phyloP scores from a whole-genome alignment of 2,888 invertebrate species.

The Lutraria lutraria region DNA sequence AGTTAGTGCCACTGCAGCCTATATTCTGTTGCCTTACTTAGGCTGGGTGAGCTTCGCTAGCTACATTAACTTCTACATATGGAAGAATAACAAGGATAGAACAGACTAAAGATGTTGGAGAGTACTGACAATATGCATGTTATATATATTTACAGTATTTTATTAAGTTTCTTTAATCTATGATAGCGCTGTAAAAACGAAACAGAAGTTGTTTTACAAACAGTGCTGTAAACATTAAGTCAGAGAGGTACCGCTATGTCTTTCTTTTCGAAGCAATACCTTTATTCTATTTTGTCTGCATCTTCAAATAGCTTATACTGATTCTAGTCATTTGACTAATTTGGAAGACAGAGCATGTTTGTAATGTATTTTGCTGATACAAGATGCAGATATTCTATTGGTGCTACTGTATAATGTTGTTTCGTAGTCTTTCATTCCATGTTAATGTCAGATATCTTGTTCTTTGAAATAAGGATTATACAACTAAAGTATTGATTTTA shows the following conservation, averaged over 20 bases:
- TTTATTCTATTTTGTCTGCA: not conserved
- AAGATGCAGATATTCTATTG: not conserved
- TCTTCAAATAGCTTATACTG: too few relatives aligned
- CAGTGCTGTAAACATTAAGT: not conserved
- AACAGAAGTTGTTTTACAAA: not conserved
- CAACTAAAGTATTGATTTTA: too few relatives aligned
- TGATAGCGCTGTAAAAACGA: not conserved
- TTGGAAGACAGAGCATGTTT: too few relatives aligned
- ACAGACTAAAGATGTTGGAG: slow-evolving; percentile 60
- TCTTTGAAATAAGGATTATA: not conserved
- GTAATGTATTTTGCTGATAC: not conserved
- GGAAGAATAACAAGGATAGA: slow-evolving; percentile 79
- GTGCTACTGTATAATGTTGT: not conserved
- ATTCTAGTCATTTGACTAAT: too few relatives aligned
- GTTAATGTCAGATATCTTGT: not conserved
- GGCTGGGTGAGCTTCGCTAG: slow-evolving; percentile 92
- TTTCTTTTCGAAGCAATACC: not conserved
- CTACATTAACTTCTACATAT: slow-evolving; percentile 89
- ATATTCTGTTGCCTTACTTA: slow-evolving; percentile 92
- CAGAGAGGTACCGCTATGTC: not conserved
- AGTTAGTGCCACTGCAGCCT: slow-evolving; percentile 90
- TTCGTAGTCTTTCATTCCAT: not conserved
- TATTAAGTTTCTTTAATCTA: not conserved
- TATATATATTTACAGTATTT: not conserved
- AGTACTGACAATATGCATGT: not conserved